Evolutionary conservation across 2,113 vertebrate species (phyloP), one percentile per base, ranked within the genome.

Genomic region (Dasyurus viverrinus): DNA sequence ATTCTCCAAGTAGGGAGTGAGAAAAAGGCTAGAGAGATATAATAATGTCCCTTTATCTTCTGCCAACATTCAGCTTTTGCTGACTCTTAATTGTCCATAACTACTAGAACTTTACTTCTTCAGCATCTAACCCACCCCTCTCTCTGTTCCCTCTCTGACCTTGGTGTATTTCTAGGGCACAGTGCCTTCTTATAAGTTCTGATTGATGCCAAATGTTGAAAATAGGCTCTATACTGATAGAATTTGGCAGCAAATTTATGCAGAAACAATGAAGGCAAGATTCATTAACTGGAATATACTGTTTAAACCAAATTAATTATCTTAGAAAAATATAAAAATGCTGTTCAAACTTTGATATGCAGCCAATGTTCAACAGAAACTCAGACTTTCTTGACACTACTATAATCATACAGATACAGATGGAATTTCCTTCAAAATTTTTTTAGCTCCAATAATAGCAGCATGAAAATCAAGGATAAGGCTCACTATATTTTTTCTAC

Each of bases 261-360:
- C 27, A 26, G 36, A 48, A 1, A 2, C 2, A 12, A 30, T 94
- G 54, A 57, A 95, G 60, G 90, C 50, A 93, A 95, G 48, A 91
- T 92, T 92, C 95, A 92, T 94, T 94, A 92, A 55, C 92, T 97
- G 36, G 91, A 55, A 76, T 47, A 94, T 0, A 93, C 1, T 2
- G 0, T 93, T 93, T 36, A 94, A 0, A 89, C 26, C 84, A 95
- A 84, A 89, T 91, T 93, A 97, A 93, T 95, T 42, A 54, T 8
- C n/a, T 94, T 92, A 60, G 92, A 93, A 89, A 54, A 57, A 96
- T 7, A 19, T 22, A 94, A 42, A 50, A 2, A 46, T 94, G 60
- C 42, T 22, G 91, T 92, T 97, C 54, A 90, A 22, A 96, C 1
- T 27, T 94, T 93, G 23, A 48, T 52, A 97, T 53, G 7, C 27